These are phyloP conservation scores for Danio aesculapii DNA, from an alignment of 2,797 vertebrate species.

Conservation along the genomic window DNA sequence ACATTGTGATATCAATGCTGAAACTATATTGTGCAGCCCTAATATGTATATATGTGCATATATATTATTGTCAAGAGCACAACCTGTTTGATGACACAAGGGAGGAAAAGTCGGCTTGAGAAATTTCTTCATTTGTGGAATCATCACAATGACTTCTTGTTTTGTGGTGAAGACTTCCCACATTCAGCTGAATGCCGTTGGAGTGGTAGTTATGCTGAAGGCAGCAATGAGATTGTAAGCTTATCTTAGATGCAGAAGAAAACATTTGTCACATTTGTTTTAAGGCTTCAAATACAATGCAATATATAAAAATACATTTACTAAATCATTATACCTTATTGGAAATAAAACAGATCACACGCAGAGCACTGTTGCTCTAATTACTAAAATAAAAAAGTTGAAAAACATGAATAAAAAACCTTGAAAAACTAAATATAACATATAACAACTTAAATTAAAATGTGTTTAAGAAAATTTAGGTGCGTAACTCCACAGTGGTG, in stretches of 20 bases:
- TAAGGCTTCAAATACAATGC: not conserved
- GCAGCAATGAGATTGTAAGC: constrained; percentile 26
- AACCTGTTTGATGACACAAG: not conserved
- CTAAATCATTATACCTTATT: not conserved
- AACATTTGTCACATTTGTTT: not conserved
- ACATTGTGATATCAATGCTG: too few species aligned
- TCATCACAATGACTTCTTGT: constrained; percentile 39
- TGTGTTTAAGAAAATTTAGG: too few species aligned
- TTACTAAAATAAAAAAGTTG: not conserved
- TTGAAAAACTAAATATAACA: too few species aligned
- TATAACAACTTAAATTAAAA: too few species aligned
- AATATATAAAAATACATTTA: not conserved
- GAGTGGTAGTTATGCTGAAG: constrained; percentile 37
- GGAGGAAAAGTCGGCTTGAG: not conserved
- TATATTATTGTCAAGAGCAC: not conserved
- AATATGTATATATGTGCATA: too few species aligned
- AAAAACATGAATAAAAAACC: too few species aligned
- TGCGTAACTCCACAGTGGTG: too few species aligned
- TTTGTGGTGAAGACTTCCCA: constrained; percentile 13
- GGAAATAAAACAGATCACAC: not conserved
- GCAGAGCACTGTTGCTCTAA: not conserved
- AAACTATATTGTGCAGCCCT: too few species aligned
- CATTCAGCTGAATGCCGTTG: constrained; percentile 19
- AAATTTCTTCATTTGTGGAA: not conserved
- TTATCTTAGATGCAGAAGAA: not conserved